Base-by-base conservation (phyloP, 2,113 vertebrate genomes). In the Salminus brasiliensis region DNA sequence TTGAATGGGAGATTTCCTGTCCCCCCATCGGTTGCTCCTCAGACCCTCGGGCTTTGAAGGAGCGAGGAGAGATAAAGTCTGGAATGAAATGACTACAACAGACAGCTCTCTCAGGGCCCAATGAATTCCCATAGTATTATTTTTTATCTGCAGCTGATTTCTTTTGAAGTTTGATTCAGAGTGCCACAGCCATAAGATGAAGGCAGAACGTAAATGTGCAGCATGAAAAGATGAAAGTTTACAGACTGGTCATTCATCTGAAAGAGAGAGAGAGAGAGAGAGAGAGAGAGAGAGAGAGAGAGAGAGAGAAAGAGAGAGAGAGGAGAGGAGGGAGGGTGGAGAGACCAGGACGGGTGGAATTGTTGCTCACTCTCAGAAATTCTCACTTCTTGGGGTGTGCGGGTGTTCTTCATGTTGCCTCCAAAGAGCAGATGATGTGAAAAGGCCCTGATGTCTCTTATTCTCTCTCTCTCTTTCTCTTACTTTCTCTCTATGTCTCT, bases 401-500 rank as follows among this genome's bases (percentile, higher is more conserved):
- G 25, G 30, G 27, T 67, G 29, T 45, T 66, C 47, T 57, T 59
- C 47, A 47, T 36, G 47, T 63, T 52, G 76, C 63, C 23, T 73
- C 72, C 90, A 57, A 81, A 57, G 76, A 32, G 9, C 70, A 79
- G 16, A 73, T 57, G 59, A 55, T n/a, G 52, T 79, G n/a, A n/a
- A n/a, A 85, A 73, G 41, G 70, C 59, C 52, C 18, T 60, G 36
- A 36, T 66, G 65, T 75, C 70, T 36, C 29, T 49, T 25, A 90
- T 91, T 23, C 13, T 93, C 89, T 91, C 60, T 76, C 92, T 92
- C 86, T 87, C 86, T 27, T 53, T 92, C 92, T 93, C 91, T n/a
- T n/a, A 93, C 92, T 57, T n/a, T n/a, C n/a, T n/a, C n/a, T n/a
- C 29, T 49, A 30, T 91, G 91, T 23, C 13, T 93, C 89, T 91